Percentiles rank a stretch among this genome's conserved stretches.
These are phyloP conservation scores for human (Homo sapiens) DNA, from an alignment of 2,113 vertebrate genomes.

Conservation along the genomic window GRCh38 chrX:10315001-10315500, in stretches of 20 bases:
- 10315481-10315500: background rate
- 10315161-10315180: background rate
- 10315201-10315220: background rate
- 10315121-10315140: background rate
- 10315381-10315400: background rate
- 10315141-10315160: background rate
- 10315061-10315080: background rate
- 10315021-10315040: background rate
- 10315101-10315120: background rate
- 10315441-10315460: background rate
- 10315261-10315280: conserved; percentile 22
- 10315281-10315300: background rate
- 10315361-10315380: background rate
- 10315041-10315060: background rate
- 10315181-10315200: background rate
- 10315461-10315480: background rate
- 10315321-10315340: background rate
- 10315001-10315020: background rate
- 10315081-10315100: background rate
- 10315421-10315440: background rate
- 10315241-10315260: background rate
- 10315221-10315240: background rate
- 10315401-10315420: background rate
- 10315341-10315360: background rate
- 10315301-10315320: background rate